Evolutionary conservation across 2,888 invertebrate genomes (phyloP), one percentile per base, ranked within the genome.

Genomic region (Cantharis flavilabris): DNA sequence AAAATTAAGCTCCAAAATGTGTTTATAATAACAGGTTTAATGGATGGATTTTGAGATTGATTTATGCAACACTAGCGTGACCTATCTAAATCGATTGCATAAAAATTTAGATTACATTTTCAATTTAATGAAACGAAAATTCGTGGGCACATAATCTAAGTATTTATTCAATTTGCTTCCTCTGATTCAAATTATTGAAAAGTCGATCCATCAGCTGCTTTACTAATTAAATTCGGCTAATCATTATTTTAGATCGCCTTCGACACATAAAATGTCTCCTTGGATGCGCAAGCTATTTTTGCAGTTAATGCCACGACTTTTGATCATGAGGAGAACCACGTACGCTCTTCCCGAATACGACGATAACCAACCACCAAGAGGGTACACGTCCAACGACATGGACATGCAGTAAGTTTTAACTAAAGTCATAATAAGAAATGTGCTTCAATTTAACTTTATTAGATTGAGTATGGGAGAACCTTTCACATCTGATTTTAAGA

Each of bases 221-320:
- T 65, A 18, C 18, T 75, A 71, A 75, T 75, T 65, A 62, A 71
- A 71, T 75, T 75, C 20, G 16, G n/a, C n/a, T n/a, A 16, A 16
- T 16, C 13, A 30, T 63, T 75, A 73, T 71, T 83, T 4, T 86
- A 96, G 96, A 87, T 96, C 96, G 0, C 97, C 97, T 16, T 96
- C 97, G 4, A 97, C 97, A 0, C 97, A 97, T 88, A 96, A 95
- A 83, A 97, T 98, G 97, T 95, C 97, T 0, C 95, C 96, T 0
- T 94, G 96, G 92, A 95, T 97, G 85, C 93, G 95, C 84, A 94
- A 94, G 85, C 90, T 98, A 79, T 98, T 98, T 88, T 91, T 98
- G n/a, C 94, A 97, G 86, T 93, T 96, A 86, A 96, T 98, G 95
- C 98, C 98, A 0, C 93, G 95, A 82, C 88, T 97, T 26, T 91